phyloP scores from a whole-genome alignment of 2,113 vertebrate genomes.

The Lepus timidus region DNA sequence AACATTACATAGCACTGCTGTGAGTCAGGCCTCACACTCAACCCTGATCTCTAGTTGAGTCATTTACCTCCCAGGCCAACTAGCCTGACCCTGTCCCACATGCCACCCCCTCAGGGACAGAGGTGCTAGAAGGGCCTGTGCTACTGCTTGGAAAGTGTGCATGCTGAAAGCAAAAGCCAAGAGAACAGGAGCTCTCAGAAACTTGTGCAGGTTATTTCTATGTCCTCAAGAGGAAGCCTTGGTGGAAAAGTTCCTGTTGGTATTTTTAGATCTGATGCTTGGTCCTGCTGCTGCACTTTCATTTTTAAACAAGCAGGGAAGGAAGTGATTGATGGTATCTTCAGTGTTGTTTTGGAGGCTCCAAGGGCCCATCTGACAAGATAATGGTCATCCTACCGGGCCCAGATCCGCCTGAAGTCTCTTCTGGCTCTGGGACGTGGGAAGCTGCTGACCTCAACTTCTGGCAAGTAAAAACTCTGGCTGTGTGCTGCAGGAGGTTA shows the following conservation, averaged over 20 bases:
- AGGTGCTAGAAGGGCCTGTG: not conserved
- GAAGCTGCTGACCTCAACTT: slow-evolving; percentile 35
- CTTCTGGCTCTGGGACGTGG: not conserved
- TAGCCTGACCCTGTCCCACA: not conserved
- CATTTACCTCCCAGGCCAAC: not conserved
- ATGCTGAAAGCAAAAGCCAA: not conserved
- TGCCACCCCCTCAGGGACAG: not conserved
- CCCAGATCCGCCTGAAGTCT: not conserved
- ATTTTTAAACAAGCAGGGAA: slow-evolving; percentile 66
- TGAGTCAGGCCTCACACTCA: not conserved
- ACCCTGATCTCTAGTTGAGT: not conserved
- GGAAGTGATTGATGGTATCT: slow-evolving; percentile 48
- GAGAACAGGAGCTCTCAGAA: not conserved
- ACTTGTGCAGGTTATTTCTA: slow-evolving; percentile 42
- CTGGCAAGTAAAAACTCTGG: not conserved
- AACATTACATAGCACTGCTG: not conserved
- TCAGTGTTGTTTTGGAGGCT: not conserved
- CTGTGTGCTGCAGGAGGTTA: not conserved
- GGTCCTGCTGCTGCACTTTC: slow-evolving; percentile 57
- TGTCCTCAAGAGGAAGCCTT: slow-evolving; percentile 58
- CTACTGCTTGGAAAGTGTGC: not conserved
- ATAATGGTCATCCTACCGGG: slow-evolving; percentile 43
- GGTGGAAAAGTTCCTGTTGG: slow-evolving; percentile 38
- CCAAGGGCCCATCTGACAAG: not conserved
- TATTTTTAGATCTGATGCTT: slow-evolving; percentile 67